phyloP scores from a whole-genome alignment of 2,113 vertebrate species.

The Ovibos moschatus region DNA sequence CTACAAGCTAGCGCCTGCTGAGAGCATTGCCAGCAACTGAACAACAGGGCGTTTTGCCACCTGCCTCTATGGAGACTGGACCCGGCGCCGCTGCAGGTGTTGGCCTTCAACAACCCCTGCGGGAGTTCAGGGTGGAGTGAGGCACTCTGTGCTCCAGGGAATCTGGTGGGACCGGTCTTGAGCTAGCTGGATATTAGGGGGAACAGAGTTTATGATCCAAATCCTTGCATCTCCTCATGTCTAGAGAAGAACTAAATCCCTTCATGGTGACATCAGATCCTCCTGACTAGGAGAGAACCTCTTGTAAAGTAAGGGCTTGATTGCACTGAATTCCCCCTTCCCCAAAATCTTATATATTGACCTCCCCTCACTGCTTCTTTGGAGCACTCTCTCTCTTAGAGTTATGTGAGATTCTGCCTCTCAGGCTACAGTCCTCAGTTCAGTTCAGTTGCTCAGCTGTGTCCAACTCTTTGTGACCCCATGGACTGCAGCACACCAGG shows the following conservation, averaged over 20 bases:
- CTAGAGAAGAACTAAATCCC: not conserved
- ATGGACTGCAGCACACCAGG: not conserved
- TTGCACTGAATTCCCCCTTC: not conserved
- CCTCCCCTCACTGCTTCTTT: not conserved
- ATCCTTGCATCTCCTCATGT: not conserved
- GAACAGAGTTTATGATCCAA: not conserved
- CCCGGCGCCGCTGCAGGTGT: fast-evolving
- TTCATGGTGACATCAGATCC: not conserved
- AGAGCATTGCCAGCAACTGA: not conserved
- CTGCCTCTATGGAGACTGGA: not conserved
- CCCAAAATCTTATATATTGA: not conserved
- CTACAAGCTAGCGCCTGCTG: not conserved
- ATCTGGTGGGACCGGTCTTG: not conserved
- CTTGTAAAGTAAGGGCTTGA: not conserved
- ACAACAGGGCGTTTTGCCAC: not conserved
- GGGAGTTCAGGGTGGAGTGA: not conserved
- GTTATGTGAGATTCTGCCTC: not conserved
- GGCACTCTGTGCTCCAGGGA: not conserved
- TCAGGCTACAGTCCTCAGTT: not conserved
- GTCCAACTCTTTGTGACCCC: not conserved
- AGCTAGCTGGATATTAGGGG: not conserved
- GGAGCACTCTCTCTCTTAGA: not conserved
- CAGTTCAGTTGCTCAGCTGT: not conserved
- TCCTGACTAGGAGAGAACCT: not conserved
- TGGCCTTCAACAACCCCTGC: not conserved